Percentiles rank a stretch among this genome's conserved stretches.
Evolutionary conservation across 2,113 vertebrate genomes (phyloP).

Genomic region (Poeciliopsis prolifica): DNA sequence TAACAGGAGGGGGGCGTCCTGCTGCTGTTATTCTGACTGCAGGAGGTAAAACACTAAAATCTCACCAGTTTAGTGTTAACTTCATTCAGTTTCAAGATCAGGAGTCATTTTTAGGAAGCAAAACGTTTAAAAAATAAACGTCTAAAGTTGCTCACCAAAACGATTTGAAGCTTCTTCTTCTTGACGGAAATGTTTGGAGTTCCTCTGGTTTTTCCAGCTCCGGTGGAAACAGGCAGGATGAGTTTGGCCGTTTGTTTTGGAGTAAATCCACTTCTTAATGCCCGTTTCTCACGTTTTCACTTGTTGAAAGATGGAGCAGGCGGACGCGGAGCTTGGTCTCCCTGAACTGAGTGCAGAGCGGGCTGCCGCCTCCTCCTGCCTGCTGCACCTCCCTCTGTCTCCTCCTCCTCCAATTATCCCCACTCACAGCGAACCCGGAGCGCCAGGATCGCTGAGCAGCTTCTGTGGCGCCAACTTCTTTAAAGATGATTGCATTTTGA

Average conservation of each 20-base stretch:
- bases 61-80: background rate
- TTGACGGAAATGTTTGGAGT: background rate
- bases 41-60: conserved; percentile 23
- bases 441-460: background rate
- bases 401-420: background rate
- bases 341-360: conserved; percentile 25
- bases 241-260: background rate
- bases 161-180: background rate
- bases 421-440: background rate
- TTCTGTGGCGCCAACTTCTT: background rate
- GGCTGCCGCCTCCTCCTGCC: conserved; percentile 4
- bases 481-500: background rate
- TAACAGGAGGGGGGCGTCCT: conserved; percentile 14
- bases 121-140: background rate
- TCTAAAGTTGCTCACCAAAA: background rate
- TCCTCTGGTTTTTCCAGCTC: background rate
- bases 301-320: conserved; percentile 42
- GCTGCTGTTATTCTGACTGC: conserved; percentile 23
- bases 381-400: conserved; percentile 6
- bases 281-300: background rate
- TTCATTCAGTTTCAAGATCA: background rate
- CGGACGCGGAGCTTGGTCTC: conserved; percentile 4
- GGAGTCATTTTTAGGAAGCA: background rate
- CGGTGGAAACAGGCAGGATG: background rate
- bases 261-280: background rate